A percentile compares a stretch with the other conserved stretches of the same genome.
These are phyloP conservation scores for Agrilus cyanescens DNA, from an alignment of 2,888 invertebrate species.

Conservation along the genomic window DNA sequence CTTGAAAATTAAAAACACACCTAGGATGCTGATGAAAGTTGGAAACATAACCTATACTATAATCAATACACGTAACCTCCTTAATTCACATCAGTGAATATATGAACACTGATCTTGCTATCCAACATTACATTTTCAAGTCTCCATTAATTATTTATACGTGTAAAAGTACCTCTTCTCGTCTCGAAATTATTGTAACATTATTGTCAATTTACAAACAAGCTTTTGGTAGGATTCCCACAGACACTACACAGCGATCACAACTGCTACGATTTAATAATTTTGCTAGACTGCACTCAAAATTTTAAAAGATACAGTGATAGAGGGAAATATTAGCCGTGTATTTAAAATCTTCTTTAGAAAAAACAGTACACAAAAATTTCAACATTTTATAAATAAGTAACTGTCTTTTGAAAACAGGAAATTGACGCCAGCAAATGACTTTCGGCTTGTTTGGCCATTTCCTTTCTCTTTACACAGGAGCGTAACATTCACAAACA, in stretches of 20 bases:
- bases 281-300: conserved; percentile 7
- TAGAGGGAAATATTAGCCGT: conserved; percentile 5
- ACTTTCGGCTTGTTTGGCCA: conserved; percentile 12
- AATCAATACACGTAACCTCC: conserved; percentile 32
- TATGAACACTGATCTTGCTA: conserved; percentile 14
- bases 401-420: conserved; percentile 22
- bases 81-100: conserved; percentile 21
- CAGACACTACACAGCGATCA: conserved; percentile 18
- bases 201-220: conserved; percentile 31
- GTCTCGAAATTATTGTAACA: conserved; percentile 16
- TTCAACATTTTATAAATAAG: conserved; percentile 4
- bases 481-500: neutral
- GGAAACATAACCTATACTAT: conserved; percentile 50
- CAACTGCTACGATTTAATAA: conserved; percentile 9
- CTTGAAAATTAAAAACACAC: conserved; percentile 38
- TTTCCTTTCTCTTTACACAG: too few relatives aligned
- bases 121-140: conserved; percentile 13
- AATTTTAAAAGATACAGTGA: conserved; percentile 1
- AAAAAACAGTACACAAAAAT: conserved; percentile 9
- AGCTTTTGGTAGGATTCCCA: conserved; percentile 27
- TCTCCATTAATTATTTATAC: conserved; percentile 5
- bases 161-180: conserved; percentile 4
- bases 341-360: conserved; percentile 11
- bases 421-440: conserved; percentile 17
- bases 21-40: conserved; percentile 63